Conservation (phyloP, 2,888 invertebrate species). For the Ectobius pallidus region DNA sequence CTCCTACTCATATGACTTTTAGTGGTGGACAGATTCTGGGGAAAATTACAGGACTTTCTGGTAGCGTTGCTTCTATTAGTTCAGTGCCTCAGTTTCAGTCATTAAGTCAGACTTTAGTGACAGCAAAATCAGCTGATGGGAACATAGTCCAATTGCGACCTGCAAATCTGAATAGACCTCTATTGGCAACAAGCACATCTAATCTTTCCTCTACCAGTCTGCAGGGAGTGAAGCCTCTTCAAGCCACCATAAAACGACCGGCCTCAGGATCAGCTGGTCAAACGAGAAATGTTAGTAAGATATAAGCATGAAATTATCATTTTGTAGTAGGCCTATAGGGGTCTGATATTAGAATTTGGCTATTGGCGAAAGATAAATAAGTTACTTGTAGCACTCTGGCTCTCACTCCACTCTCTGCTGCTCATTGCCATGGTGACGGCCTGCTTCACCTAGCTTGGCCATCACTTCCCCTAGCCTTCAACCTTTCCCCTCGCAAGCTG, state of each 20-base stretch:
- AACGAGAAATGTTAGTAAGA: conserved; percentile 51
- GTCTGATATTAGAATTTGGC: too few relatives aligned
- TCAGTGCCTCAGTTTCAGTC: conserved; percentile 51
- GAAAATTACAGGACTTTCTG: conserved; percentile 54
- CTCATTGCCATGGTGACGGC: too few relatives aligned
- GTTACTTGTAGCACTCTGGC: too few relatives aligned
- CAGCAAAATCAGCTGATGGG: conserved; percentile 54
- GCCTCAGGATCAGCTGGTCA: conserved; percentile 54
- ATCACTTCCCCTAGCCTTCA: too few relatives aligned
- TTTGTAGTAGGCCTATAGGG: too few relatives aligned
- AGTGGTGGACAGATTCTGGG: conserved; percentile 51
- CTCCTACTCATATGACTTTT: conserved; percentile 34
- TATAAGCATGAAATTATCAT: too few relatives aligned
- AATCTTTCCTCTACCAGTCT: conserved; percentile 51
- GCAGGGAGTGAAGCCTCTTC: conserved; percentile 51
- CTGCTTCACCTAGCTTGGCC: too few relatives aligned
- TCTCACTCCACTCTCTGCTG: too few relatives aligned
- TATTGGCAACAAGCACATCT: conserved; percentile 51
- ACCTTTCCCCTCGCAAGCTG: too few relatives aligned
- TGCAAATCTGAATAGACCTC: conserved; percentile 49
- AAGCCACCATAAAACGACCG: conserved; percentile 53
- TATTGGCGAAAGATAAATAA: too few relatives aligned
- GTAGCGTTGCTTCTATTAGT: conserved; percentile 42
- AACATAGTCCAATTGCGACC: conserved; percentile 54
- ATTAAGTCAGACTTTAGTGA: conserved; percentile 53